Evolutionary conservation across 2,797 vertebrate species (phyloP).

Genomic region (Brotula barbata): DNA sequence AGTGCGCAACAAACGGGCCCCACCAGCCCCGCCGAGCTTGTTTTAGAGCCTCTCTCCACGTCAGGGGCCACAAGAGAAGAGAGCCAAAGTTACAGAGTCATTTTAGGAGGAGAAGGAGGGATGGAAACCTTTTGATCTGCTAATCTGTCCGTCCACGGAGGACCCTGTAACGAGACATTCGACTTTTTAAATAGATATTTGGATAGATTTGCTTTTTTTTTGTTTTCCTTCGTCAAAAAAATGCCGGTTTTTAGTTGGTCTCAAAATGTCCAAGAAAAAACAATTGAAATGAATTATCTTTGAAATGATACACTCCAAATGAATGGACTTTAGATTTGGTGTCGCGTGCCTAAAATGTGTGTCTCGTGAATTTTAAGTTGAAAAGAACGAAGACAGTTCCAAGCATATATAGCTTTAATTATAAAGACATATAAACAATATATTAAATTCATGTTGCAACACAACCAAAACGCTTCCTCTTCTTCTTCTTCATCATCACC

Average conservation of each 20-base stretch:
- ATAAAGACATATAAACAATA: constrained; percentile 94
- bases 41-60: constrained; percentile 33
- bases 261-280: no score
- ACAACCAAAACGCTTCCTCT: constrained; percentile 75
- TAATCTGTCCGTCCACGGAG: no score
- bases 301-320: no score
- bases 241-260: no score
- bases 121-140: no score
- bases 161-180: no score
- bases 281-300: no score
- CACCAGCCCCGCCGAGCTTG: constrained; percentile 59
- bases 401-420: constrained; percentile 86
- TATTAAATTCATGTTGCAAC: constrained; percentile 85
- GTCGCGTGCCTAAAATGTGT: not conserved
- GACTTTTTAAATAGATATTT: no score
- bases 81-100: constrained; percentile 47
- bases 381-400: constrained; percentile 65
- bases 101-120: constrained; percentile 21
- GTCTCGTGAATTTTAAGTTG: constrained; percentile 10
- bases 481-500: no score
- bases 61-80: constrained; percentile 41
- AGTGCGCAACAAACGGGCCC: constrained; percentile 63
- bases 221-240: no score
- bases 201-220: no score
- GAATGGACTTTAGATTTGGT: no score